Conservation (phyloP, 2,797 vertebrate genomes). For the Tapera naevia region DNA sequence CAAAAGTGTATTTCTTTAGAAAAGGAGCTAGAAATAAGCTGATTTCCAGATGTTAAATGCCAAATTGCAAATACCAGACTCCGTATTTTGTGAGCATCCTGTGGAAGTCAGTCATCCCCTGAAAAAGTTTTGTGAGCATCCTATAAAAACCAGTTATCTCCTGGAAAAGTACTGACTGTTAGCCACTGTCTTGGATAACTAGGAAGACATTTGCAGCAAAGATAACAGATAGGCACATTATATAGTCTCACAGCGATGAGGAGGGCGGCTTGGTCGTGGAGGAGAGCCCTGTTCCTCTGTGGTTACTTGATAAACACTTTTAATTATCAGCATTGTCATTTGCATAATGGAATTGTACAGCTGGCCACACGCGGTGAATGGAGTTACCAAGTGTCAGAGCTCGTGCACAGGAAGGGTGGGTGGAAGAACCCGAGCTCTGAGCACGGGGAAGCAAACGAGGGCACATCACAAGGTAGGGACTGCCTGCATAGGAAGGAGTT, state of each 20-base stretch:
- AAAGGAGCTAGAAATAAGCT: not conserved
- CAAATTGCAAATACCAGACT: not conserved
- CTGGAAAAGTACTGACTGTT: not conserved
- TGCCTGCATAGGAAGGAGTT: not conserved
- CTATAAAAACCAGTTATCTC: not conserved
- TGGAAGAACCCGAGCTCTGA: not conserved
- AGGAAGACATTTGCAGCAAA: not conserved
- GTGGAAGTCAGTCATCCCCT: not conserved
- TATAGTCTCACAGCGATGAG: not conserved
- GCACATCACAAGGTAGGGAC: not conserved
- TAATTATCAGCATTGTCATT: constrained; percentile 40
- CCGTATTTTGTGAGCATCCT: not conserved
- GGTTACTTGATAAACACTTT: constrained; percentile 53
- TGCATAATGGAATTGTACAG: constrained; percentile 39
- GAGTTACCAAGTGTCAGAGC: not conserved
- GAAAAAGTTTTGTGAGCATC: not conserved
- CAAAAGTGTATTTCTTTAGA: not conserved
- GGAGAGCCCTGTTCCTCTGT: constrained; percentile 7
- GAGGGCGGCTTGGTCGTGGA: not conserved
- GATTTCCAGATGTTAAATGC: not conserved
- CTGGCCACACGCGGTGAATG: not conserved
- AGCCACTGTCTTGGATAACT: not conserved
- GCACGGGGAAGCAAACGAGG: not conserved
- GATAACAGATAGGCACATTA: not conserved
- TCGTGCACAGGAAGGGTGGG: not conserved